Percentiles rank a stretch among this genome's conserved stretches.
These are phyloP conservation scores for Tanytarsus gracilentus DNA, from an alignment of 2,888 invertebrate species.

Conservation along the genomic window DNA sequence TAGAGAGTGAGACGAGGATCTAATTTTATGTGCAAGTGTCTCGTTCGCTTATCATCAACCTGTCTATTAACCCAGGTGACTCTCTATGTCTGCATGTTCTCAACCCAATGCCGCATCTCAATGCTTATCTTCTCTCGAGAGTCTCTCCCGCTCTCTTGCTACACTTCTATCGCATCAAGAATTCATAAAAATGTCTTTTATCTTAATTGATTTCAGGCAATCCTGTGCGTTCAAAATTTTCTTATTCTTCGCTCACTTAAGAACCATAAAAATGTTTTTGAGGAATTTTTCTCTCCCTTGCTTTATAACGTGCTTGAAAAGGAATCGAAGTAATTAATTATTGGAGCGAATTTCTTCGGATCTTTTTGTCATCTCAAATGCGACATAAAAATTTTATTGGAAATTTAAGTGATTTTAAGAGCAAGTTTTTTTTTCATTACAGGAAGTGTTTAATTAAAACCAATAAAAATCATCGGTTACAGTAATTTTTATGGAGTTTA, in stretches of 20 bases:
- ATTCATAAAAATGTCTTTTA: slow-evolving; percentile 28
- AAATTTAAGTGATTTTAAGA: too few relatives aligned
- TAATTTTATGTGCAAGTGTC: slow-evolving; percentile 5
- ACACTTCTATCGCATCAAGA: background rate
- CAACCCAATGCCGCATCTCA: too few relatives aligned
- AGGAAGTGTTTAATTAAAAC: too few relatives aligned
- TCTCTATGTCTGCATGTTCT: slow-evolving; percentile 3
- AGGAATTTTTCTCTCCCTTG: background rate
- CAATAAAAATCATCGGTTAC: too few relatives aligned
- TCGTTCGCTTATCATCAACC: background rate
- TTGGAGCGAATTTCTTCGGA: too few relatives aligned
- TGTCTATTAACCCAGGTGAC: slow-evolving; percentile 26
- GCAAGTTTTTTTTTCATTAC: too few relatives aligned
- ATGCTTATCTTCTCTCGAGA: background rate
- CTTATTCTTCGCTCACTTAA: background rate
- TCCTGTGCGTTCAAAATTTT: slow-evolving; percentile 11
- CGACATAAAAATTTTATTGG: too few relatives aligned
- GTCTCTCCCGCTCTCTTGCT: background rate
- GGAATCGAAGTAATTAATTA: slow-evolving; percentile 25
- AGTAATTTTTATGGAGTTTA: too few relatives aligned
- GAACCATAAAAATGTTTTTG: slow-evolving; percentile 11
- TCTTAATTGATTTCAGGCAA: slow-evolving; percentile 28
- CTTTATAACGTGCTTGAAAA: too few relatives aligned
- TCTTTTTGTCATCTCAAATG: too few relatives aligned
- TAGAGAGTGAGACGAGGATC: background rate